These are phyloP conservation scores for Neuroterus valhalla DNA, from an alignment of 1,140 invertebrate species.

Conservation along the genomic window DNA sequence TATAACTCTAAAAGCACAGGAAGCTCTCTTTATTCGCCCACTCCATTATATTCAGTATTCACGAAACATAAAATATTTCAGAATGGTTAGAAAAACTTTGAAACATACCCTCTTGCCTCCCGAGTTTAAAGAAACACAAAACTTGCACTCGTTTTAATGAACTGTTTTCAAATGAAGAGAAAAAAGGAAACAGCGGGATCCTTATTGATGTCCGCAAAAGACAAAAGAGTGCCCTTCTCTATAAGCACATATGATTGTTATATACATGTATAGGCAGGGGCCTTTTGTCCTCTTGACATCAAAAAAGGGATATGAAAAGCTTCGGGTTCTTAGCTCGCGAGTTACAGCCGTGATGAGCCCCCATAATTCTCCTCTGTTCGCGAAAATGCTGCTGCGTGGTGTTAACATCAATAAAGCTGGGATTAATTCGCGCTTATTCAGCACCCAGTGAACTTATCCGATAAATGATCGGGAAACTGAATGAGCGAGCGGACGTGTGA, in stretches of 20 bases:
- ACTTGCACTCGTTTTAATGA: constrained; percentile 28
- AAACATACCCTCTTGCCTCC: neutral
- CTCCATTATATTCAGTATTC: neutral
- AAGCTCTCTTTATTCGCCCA: constrained; percentile 9
- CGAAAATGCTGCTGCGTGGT: constrained; percentile 15
- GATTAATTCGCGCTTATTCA: constrained; percentile 30
- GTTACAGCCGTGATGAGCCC: neutral
- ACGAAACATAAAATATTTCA: constrained; percentile 9
- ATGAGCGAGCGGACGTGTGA: constrained; percentile 23
- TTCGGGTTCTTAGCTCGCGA: neutral
- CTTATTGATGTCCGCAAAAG: neutral
- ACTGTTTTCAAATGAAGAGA: neutral
- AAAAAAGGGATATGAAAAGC: neutral
- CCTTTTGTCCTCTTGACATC: neutral
- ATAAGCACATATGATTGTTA: constrained; percentile 15
- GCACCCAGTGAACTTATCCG: constrained; percentile 16
- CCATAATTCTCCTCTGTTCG: neutral
- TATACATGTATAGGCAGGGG: neutral
- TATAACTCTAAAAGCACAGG: neutral
- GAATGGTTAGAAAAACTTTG: constrained; percentile 6
- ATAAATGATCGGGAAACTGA: constrained; percentile 25
- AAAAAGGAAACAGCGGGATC: neutral
- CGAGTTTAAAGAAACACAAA: neutral
- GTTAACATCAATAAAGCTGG: constrained; percentile 30
- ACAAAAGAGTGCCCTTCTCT: neutral